These are phyloP conservation scores for Amaurobius ferox DNA, from an alignment of 2,888 invertebrate genomes.

Conservation along the genomic window DNA sequence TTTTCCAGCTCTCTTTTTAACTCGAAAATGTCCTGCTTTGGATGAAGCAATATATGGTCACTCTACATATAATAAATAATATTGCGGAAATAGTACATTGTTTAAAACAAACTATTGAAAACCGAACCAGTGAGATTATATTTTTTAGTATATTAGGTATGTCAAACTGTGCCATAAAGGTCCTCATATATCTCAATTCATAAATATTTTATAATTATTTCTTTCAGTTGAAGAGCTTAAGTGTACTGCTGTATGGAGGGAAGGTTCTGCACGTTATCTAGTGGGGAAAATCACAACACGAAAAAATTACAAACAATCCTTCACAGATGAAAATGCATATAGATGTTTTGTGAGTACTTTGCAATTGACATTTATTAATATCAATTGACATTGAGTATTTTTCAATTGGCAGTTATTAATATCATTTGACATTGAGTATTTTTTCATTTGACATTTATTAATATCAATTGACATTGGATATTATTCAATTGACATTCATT, in stretches of 20 bases:
- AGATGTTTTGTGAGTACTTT: constrained; percentile 73
- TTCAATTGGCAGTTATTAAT: not conserved
- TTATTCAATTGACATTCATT: not conserved
- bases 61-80: no score
- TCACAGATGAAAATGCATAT: constrained; percentile 74
- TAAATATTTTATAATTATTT: not conserved
- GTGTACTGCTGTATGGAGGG: constrained; percentile 95
- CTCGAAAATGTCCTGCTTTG: no score
- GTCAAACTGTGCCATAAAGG: no score
- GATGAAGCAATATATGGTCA: no score
- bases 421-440: not conserved
- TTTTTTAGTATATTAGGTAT: no score
- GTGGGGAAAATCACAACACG: constrained; percentile 85
- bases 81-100: no score
- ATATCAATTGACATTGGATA: not conserved
- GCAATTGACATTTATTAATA: no score
- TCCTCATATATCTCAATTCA: no score
- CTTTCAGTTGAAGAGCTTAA: constrained; percentile 88
- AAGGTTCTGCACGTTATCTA: constrained; percentile 92
- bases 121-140: no score
- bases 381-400: not conserved
- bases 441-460: no score
- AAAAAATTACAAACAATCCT: constrained; percentile 66
- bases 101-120: no score
- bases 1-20: no score